Evolutionary conservation across 2,113 vertebrate genomes (phyloP).

Genomic region (Thermophis baileyi): DNA sequence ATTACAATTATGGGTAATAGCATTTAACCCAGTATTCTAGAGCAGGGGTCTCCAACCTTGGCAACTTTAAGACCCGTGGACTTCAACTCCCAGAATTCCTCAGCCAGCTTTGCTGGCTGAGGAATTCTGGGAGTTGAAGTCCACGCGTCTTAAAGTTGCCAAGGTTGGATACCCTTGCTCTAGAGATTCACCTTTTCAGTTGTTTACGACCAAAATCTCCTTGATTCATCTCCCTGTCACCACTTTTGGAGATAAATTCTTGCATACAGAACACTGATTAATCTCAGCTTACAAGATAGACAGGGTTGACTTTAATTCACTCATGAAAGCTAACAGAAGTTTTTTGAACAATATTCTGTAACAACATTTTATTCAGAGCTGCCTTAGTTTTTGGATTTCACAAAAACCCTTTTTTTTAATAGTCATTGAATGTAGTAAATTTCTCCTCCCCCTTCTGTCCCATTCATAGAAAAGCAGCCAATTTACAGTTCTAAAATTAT

Average conservation of each 20-base stretch:
- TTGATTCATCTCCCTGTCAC: slow-evolving; percentile 52
- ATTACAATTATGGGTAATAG: neutral
- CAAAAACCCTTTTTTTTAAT: slow-evolving; percentile 14
- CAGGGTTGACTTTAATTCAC: slow-evolving; percentile 49
- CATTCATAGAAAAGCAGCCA: neutral
- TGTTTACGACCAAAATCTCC: slow-evolving; percentile 58
- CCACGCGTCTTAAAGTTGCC: too few species aligned
- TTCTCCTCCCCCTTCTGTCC: neutral
- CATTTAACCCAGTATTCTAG: neutral
- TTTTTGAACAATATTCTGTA: slow-evolving; percentile 43
- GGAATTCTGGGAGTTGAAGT: too few species aligned
- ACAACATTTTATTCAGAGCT: slow-evolving; percentile 22
- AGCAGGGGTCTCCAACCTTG: too few species aligned
- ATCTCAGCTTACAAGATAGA: slow-evolving; percentile 47
- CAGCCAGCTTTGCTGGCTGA: too few species aligned
- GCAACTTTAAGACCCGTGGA: too few species aligned
- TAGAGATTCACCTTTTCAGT: neutral
- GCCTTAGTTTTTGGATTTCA: slow-evolving; percentile 30
- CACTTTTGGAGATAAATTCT: slow-evolving; percentile 58
- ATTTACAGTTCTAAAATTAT: neutral
- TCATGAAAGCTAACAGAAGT: slow-evolving; percentile 26
- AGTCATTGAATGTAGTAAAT: neutral
- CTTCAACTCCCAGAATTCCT: too few species aligned
- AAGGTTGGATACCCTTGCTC: neutral
- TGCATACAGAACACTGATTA: slow-evolving; percentile 64